Evolutionary conservation across 2,113 vertebrate genomes (phyloP).

Genomic region (Camelus bactrianus): DNA sequence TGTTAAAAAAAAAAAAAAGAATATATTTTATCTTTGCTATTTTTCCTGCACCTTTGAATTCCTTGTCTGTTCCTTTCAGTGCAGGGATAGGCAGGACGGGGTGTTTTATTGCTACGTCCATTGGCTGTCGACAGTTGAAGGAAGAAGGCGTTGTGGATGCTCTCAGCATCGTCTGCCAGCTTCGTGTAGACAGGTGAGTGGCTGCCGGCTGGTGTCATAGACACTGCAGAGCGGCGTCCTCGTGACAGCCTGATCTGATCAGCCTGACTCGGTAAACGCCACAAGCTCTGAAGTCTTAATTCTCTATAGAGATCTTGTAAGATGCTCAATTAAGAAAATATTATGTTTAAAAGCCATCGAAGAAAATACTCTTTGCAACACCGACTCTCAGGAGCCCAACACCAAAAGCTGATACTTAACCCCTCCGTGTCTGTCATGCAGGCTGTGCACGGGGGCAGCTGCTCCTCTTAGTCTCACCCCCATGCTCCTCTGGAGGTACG

Average conservation of each 20-base stretch:
- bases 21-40: background rate
- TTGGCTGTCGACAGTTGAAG: conserved; percentile 95
- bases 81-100: conserved; percentile 98
- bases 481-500: background rate
- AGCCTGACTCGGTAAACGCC: background rate
- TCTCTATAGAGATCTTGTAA: background rate
- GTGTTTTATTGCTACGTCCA: conserved; percentile 96
- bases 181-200: conserved; percentile 94
- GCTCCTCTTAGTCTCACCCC: background rate
- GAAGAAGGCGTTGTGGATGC: conserved; percentile 94
- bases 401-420: background rate
- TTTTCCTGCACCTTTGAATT: background rate
- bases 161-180: conserved; percentile 94
- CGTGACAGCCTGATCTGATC: background rate
- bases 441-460: background rate
- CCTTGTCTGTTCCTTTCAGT: conserved; percentile 85
- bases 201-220: background rate
- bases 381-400: background rate
- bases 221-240: rapidly evolving
- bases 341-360: background rate
- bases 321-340: background rate
- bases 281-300: background rate
- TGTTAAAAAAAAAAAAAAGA: background rate
- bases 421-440: background rate
- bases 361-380: background rate